These are phyloP conservation scores for Cheilinus undulatus DNA, from an alignment of 2,113 vertebrate species.

Conservation along the genomic window DNA sequence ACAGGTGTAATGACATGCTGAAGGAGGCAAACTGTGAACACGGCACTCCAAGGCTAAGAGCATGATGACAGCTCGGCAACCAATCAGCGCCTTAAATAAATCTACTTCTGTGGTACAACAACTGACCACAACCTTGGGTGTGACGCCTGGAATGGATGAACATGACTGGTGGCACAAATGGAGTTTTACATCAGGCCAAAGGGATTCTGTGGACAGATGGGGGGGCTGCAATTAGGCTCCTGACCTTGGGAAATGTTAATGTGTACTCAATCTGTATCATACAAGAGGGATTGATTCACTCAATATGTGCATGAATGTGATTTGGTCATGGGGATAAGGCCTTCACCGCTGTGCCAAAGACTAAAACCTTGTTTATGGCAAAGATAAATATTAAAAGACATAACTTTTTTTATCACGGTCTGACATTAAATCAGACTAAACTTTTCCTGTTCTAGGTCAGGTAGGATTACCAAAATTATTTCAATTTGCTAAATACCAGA, in stretches of 20 bases:
- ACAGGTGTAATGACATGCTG: constrained; percentile 49
- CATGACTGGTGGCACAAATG: constrained; percentile 7
- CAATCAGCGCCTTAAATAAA: constrained; percentile 48
- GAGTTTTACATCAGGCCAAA: constrained; percentile 12
- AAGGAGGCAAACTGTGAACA: constrained; percentile 57
- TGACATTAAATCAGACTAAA: too few species aligned
- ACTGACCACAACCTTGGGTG: constrained; percentile 29
- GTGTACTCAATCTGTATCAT: background rate
- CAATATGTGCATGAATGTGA: background rate
- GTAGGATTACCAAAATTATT: too few species aligned
- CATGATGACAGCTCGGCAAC: constrained; percentile 53
- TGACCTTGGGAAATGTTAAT: constrained; percentile 26
- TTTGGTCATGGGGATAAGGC: background rate
- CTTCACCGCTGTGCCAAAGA: background rate
- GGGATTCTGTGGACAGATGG: constrained; percentile 15
- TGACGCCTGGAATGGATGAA: constrained; percentile 26
- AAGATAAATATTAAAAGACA: too few species aligned
- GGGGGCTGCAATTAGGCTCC: constrained; percentile 25
- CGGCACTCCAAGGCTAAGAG: constrained; percentile 32
- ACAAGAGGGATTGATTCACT: background rate
- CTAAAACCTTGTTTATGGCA: background rate
- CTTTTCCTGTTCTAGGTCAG: too few species aligned
- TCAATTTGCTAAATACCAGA: too few species aligned
- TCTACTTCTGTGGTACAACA: background rate
- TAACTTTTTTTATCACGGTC: too few species aligned